These are phyloP conservation scores for Camponotus floridanus DNA, from an alignment of 1,140 invertebrate species.

Conservation along the genomic window DNA sequence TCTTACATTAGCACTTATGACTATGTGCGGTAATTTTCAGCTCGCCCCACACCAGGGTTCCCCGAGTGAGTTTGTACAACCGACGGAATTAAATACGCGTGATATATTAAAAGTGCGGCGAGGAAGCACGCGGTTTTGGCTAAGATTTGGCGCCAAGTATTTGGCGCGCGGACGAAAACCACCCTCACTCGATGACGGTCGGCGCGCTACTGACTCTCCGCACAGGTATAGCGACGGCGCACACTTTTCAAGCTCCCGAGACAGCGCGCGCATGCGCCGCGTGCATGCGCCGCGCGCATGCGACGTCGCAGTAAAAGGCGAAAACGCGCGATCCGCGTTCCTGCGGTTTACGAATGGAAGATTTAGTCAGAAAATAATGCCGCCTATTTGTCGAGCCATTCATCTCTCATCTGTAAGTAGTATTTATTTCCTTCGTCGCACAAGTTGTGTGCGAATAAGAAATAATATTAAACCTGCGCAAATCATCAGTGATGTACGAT, in stretches of 20 bases:
- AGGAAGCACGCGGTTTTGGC: neutral
- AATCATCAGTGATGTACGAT: neutral
- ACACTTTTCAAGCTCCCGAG: slow-evolving; percentile 30
- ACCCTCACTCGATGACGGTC: slow-evolving; percentile 64
- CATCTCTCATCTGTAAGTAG: neutral
- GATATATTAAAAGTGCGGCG: neutral
- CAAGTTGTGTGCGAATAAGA: neutral
- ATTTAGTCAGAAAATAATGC: slow-evolving; percentile 25
- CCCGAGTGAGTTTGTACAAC: neutral
- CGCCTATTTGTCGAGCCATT: neutral
- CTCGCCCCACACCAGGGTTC: slow-evolving; percentile 57
- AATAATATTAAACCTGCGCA: too few relatives aligned
- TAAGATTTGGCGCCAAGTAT: neutral
- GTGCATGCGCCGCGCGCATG: slow-evolving; percentile 37
- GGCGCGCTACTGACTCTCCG: slow-evolving; percentile 76
- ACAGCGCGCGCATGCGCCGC: slow-evolving; percentile 16
- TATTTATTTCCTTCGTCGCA: slow-evolving; percentile 1
- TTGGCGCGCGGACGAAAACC: too few relatives aligned
- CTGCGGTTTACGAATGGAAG: neutral
- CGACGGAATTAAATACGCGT: neutral
- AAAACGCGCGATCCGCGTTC: slow-evolving; percentile 28
- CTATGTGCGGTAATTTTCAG: neutral
- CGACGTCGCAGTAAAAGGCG: slow-evolving; percentile 49
- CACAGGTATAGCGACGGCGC: slow-evolving; percentile 49
- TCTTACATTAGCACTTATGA: slow-evolving; percentile 49